Evolutionary conservation across 1,140 invertebrate species (phyloP), one percentile per base, ranked within the genome.

Genomic region (Drosophila sp.): DNA sequence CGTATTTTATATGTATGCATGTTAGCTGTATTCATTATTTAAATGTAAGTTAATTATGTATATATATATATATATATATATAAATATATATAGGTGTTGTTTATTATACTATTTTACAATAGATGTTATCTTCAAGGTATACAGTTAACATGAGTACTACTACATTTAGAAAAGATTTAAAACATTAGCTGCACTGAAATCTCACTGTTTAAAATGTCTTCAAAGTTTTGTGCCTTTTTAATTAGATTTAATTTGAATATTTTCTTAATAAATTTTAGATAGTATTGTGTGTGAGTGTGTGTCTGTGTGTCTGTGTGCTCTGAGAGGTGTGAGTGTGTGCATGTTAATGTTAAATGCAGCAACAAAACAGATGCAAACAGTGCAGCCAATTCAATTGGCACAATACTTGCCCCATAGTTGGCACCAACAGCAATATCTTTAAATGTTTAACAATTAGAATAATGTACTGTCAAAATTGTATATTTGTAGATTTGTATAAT

Each of bases 321-420:
- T n/a, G n/a, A n/a, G n/a, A 11, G 36, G 25, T 25, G 48, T 16
- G 62, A 43, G 53, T 66, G 69, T 72, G 78, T 75, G 45, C 34
- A 43, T 53, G 40, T 56, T 54, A 70, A 45, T 54, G 63, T 81
- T 81, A 86, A 82, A 86, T 86, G 82, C 82, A 86, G 87, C 82
- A 82, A 87, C 78, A 58, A 86, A 87, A 87, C 75, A 76, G 82
- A 75, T 89, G 82, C 82, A 70, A 65, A 54, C 45, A 72, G 79
- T 78, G 78, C 78, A 78, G 78, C 78, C 78, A 81, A 63, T 54
- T 45, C 59, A 58, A 73, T 83, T 84, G 80, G 80, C 80, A 62
- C 61, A 56, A 45, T 14, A 48, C 21, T 67, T 61, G 64, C 56
- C 32, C 54, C 56, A 61, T 25, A 25, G 43, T 51, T 43, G 57